These are phyloP conservation scores for Oncorhynchus nerka DNA, from an alignment of 2,113 vertebrate species.

Conservation along the genomic window DNA sequence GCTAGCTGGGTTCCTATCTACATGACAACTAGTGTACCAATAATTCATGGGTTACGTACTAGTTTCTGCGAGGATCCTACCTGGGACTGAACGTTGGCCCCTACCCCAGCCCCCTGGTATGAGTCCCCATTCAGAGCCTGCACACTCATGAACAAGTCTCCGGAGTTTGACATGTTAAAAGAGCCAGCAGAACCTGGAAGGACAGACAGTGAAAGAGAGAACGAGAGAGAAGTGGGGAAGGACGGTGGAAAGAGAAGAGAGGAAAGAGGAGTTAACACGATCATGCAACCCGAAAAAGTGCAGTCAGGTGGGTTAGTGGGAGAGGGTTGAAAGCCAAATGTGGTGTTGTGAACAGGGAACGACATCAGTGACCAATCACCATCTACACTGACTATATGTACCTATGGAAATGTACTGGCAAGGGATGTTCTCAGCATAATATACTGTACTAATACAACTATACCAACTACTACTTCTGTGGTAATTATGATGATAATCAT, in stretches of 20 bases:
- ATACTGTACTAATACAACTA: not conserved
- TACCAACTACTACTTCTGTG: not conserved
- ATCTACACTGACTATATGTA: not conserved
- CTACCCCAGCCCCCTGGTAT: conserved; percentile 99
- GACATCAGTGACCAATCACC: not conserved
- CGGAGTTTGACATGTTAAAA: conserved; percentile 99
- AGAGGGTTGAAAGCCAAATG: conserved; percentile 7
- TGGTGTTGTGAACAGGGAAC: not conserved
- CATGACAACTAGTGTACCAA: too few relatives aligned
- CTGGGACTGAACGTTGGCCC: conserved; percentile 99
- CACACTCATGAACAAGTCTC: conserved; percentile 99
- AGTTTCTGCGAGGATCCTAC: conserved; percentile 74
- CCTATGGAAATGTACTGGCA: not conserved
- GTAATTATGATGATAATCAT: not conserved
- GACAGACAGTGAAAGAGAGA: conserved; percentile 80
- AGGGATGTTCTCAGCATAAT: not conserved
- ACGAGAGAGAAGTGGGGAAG: conserved; percentile 33
- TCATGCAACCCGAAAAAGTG: conserved; percentile 70
- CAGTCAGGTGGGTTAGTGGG: conserved; percentile 61
- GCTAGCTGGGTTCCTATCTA: too few relatives aligned
- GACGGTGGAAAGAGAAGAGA: conserved; percentile 34
- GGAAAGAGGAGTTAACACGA: conserved; percentile 65
- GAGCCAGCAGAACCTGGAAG: conserved; percentile 98
- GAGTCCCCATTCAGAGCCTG: conserved; percentile 99
- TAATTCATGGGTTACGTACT: too few relatives aligned